phyloP scores from a whole-genome alignment of 2,888 invertebrate genomes.

The Epicampocera succincta region DNA sequence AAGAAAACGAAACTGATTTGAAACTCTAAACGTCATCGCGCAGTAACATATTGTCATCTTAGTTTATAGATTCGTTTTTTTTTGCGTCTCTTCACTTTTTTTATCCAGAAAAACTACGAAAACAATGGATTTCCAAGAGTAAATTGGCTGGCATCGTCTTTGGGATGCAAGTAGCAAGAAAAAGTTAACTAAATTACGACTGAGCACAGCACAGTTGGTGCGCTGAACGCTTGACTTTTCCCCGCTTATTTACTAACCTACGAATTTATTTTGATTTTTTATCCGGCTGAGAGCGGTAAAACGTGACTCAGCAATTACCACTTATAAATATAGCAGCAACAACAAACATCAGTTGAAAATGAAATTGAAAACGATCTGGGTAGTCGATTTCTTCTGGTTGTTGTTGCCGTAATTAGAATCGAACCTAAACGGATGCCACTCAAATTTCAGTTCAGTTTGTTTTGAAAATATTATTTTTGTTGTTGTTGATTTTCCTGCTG shows the following conservation, averaged over 20 bases:
- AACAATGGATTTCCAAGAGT: slow-evolving; percentile 31
- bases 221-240: neutral
- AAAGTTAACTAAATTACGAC: slow-evolving; percentile 46
- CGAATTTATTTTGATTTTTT: slow-evolving; percentile 9
- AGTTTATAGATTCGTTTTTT: slow-evolving; percentile 24
- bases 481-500: slow-evolving; percentile 8
- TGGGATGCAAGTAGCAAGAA: slow-evolving; percentile 38
- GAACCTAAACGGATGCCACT: slow-evolving; percentile 66
- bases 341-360: slow-evolving; percentile 51
- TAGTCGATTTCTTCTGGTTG: slow-evolving; percentile 24
- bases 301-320: slow-evolving; percentile 72
- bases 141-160: slow-evolving; percentile 6
- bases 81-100: neutral
- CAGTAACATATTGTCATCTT: slow-evolving; percentile 36
- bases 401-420: slow-evolving; percentile 55
- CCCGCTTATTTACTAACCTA: slow-evolving; percentile 39
- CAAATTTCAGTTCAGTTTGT: slow-evolving; percentile 64
- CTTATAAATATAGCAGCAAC: slow-evolving; percentile 58
- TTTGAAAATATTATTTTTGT: slow-evolving; percentile 16
- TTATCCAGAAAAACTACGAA: slow-evolving; percentile 32
- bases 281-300: slow-evolving; percentile 65
- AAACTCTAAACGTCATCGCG: slow-evolving; percentile 27
- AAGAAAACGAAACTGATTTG: slow-evolving; percentile 55
- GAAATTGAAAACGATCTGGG: slow-evolving; percentile 62
- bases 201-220: neutral